These are phyloP conservation scores for Barbus barbus DNA, from an alignment of 2,113 vertebrate species.

Conservation along the genomic window DNA sequence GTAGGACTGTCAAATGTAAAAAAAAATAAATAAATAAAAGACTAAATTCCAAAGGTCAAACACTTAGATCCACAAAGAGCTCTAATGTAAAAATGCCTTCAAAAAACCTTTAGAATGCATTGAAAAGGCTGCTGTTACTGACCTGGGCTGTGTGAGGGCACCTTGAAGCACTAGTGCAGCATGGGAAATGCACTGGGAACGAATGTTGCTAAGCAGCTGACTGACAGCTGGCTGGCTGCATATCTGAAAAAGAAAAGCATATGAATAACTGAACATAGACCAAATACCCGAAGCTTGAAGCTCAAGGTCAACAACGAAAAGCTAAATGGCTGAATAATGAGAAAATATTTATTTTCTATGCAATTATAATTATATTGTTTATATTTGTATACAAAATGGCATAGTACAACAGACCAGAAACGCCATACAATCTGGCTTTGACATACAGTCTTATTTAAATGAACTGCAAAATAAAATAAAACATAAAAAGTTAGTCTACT, in stretches of 20 bases:
- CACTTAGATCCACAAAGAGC: neutral
- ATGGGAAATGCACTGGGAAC: constrained; percentile 98
- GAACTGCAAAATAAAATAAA: neutral
- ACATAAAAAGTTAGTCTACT: no score
- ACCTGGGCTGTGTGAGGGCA: constrained; percentile 93
- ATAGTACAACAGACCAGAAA: neutral
- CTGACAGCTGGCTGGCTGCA: constrained; percentile 96
- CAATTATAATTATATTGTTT: neutral
- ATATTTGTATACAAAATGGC: neutral
- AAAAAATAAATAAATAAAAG: no score
- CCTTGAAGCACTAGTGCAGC: constrained; percentile 94
- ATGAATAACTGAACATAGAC: neutral
- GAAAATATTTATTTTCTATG: neutral
- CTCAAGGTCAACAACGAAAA: neutral
- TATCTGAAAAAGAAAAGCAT: constrained; percentile 77
- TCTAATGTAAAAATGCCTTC: neutral
- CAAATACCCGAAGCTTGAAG: neutral
- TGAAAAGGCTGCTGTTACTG: constrained; percentile 45
- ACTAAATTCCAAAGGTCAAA: neutral
- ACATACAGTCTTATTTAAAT: neutral
- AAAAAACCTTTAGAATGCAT: neutral
- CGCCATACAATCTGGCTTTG: neutral
- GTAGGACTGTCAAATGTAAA: neutral
- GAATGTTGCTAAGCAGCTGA: constrained; percentile 98
- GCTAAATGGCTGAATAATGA: neutral